Conservation (phyloP, 2,113 vertebrate genomes). For the Pelusios castaneus region DNA sequence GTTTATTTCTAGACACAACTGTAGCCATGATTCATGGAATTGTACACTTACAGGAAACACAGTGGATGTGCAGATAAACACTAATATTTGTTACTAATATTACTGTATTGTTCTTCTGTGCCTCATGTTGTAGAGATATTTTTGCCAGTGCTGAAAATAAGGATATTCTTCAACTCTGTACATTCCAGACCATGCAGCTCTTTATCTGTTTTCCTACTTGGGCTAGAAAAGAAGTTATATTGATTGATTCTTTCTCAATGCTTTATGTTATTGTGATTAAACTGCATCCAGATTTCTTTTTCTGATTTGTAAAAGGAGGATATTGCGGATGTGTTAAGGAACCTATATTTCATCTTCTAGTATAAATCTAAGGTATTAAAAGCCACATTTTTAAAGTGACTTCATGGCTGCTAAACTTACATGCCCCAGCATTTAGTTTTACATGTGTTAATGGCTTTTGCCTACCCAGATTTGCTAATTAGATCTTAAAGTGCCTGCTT, state of each 20-base stretch:
- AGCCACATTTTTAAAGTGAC: conserved; percentile 63
- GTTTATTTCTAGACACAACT: conserved; percentile 38
- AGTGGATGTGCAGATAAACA: conserved; percentile 47
- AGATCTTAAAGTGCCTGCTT: conserved; percentile 24
- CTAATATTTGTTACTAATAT: conserved; percentile 48
- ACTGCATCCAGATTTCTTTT: conserved; percentile 27
- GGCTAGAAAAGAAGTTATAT: conserved; percentile 21
- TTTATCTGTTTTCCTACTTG: conserved; percentile 45
- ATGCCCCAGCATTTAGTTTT: conserved; percentile 60
- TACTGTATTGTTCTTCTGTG: neutral
- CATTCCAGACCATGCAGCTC: conserved; percentile 40
- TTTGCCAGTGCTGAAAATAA: neutral
- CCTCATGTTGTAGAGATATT: neutral
- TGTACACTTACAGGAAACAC: conserved; percentile 24
- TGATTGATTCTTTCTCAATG: neutral
- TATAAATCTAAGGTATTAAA: conserved; percentile 54
- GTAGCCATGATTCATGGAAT: conserved; percentile 17
- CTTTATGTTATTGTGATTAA: conserved; percentile 46
- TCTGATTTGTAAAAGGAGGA: conserved; percentile 18
- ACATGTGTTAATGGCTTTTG: conserved; percentile 67
- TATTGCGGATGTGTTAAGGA: conserved; percentile 20
- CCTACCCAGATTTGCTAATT: conserved; percentile 48
- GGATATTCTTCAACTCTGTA: conserved; percentile 54
- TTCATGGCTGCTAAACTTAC: conserved; percentile 59
- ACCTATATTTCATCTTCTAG: conserved; percentile 46